phyloP scores from a whole-genome alignment of 2,888 invertebrate genomes.

The Crepidodera aurea region DNA sequence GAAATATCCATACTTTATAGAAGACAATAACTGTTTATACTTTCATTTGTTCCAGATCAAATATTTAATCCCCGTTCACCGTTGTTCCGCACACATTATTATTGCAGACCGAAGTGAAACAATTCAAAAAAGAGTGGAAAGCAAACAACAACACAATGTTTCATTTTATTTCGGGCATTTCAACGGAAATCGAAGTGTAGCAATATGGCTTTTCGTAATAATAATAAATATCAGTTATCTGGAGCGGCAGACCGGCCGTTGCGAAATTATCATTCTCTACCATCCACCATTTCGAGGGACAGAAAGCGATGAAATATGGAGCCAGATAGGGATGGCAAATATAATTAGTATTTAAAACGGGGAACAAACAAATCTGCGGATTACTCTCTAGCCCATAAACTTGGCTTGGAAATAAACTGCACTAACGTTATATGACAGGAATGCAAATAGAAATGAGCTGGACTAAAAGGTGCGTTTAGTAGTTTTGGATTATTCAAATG shows the following conservation, averaged over 20 bases:
- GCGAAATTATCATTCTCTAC: constrained; percentile 52
- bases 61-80: constrained; percentile 4
- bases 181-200: constrained; percentile 53
- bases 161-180: constrained; percentile 45
- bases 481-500: too few relatives aligned
- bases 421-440: constrained; percentile 13
- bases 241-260: constrained; percentile 51
- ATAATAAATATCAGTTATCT: constrained; percentile 57
- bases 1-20: background rate
- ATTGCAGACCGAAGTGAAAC: constrained; percentile 1
- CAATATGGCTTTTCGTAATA: constrained; percentile 56
- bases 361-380: constrained; percentile 41
- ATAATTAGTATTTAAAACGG: constrained; percentile 50
- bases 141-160: constrained; percentile 40
- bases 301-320: constrained; percentile 37
- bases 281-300: constrained; percentile 42
- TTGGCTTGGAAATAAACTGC: constrained; percentile 26
- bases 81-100: background rate
- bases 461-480: constrained; percentile 12
- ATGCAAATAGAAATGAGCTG: constrained; percentile 15
- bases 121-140: constrained; percentile 11
- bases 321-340: constrained; percentile 39
- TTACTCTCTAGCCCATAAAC: constrained; percentile 31
- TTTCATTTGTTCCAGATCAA: constrained; percentile 13
- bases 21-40: background rate